These are phyloP conservation scores for Barnardius zonarius DNA, from an alignment of 2,113 vertebrate species.

Conservation along the genomic window DNA sequence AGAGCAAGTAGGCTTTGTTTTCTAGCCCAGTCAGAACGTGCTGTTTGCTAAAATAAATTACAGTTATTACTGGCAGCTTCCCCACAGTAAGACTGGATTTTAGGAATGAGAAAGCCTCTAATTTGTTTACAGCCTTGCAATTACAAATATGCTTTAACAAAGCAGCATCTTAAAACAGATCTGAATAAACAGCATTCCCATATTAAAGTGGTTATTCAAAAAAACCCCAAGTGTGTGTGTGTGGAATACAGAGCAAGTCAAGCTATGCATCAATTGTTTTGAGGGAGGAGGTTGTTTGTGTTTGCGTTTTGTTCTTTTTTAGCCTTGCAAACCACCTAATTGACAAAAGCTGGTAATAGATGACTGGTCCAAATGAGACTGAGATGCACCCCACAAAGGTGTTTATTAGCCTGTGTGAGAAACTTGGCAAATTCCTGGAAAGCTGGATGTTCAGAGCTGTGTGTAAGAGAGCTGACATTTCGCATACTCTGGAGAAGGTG, in stretches of 20 bases:
- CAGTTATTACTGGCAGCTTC: slow-evolving; percentile 32
- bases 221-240: not conserved
- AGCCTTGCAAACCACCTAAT: not conserved
- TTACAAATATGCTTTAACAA: slow-evolving; percentile 31
- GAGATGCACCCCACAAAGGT: not conserved
- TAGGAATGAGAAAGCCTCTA: slow-evolving; percentile 42
- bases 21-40: not conserved
- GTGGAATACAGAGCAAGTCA: not conserved
- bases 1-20: slow-evolving; percentile 35
- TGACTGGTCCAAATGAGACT: not conserved
- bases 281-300: not conserved
- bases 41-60: slow-evolving; percentile 48
- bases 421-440: slow-evolving; percentile 32
- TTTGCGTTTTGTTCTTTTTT: slow-evolving; percentile 17
- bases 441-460: not conserved
- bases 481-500: not conserved
- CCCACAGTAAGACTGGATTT: slow-evolving; percentile 12
- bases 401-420: not conserved
- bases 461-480: not conserved
- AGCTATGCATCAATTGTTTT: not conserved
- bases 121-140: slow-evolving; percentile 44
- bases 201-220: slow-evolving; percentile 9
- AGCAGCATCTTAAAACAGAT: slow-evolving; percentile 20
- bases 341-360: not conserved
- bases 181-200: slow-evolving; percentile 36